Conservation (phyloP, 2,888 invertebrate species). For the Apoderus coryli region DNA sequence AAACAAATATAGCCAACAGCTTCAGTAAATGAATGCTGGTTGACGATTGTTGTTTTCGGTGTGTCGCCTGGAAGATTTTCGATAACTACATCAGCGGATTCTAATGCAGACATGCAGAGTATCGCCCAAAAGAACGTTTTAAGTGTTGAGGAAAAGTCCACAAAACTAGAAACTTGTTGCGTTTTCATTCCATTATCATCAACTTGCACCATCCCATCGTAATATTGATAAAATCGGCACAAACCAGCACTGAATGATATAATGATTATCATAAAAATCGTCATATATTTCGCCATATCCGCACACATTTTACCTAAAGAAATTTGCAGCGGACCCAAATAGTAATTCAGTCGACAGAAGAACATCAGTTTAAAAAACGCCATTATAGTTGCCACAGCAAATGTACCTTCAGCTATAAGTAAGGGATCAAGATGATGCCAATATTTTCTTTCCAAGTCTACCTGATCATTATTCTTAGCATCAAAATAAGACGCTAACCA, state of each 20-base stretch:
- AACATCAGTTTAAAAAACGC: slow-evolving; percentile 48
- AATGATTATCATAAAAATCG: slow-evolving; percentile 44
- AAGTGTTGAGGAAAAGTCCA: slow-evolving; percentile 40
- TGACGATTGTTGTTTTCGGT: slow-evolving; percentile 35
- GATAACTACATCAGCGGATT: slow-evolving; percentile 49
- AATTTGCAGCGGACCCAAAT: slow-evolving; percentile 50
- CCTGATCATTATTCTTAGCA: slow-evolving; percentile 32
- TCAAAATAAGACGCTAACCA: slow-evolving; percentile 46
- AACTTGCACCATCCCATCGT: slow-evolving; percentile 36
- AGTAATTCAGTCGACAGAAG: slow-evolving; percentile 46
- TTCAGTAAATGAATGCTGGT: slow-evolving; percentile 46
- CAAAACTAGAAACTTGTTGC: slow-evolving; percentile 43
- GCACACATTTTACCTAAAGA: slow-evolving; percentile 52
- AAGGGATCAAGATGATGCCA: slow-evolving; percentile 51
- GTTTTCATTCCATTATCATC: slow-evolving; percentile 42
- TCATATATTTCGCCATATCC: slow-evolving; percentile 47
- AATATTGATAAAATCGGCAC: slow-evolving; percentile 48
- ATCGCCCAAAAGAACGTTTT: slow-evolving; percentile 57
- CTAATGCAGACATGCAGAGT: slow-evolving; percentile 50
- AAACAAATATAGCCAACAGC: slow-evolving; percentile 52
- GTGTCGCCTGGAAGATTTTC: slow-evolving; percentile 40
- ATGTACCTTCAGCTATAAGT: slow-evolving; percentile 49
- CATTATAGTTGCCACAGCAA: slow-evolving; percentile 50
- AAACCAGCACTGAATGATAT: slow-evolving; percentile 46
- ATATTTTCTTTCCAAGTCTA: slow-evolving; percentile 43